Conservation (phyloP, 2,888 invertebrate genomes). For the Tipula lateralis region DNA sequence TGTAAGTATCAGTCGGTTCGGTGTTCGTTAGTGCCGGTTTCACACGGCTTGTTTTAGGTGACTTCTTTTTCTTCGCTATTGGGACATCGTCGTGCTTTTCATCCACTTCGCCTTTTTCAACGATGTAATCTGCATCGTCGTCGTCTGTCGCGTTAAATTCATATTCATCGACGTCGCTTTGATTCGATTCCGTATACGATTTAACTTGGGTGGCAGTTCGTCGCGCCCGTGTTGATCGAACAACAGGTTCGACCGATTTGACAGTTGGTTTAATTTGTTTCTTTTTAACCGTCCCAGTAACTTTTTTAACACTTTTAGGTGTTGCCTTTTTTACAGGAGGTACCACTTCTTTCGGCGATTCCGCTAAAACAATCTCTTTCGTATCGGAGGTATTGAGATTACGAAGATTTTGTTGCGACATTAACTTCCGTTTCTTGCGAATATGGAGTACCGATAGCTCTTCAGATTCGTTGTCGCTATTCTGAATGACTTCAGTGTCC, state of each 20-base stretch:
- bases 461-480: constrained; percentile 62
- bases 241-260: background rate
- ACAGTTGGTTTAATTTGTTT: too few species aligned
- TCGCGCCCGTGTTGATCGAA: background rate
- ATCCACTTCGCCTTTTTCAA: background rate
- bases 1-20: background rate
- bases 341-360: background rate
- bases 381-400: background rate
- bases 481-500: constrained; percentile 62
- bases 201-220: background rate
- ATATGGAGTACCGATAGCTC: constrained; percentile 50
- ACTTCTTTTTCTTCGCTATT: background rate
- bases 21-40: background rate
- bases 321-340: background rate
- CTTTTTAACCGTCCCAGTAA: background rate
- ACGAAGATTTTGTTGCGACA: constrained; percentile 30
- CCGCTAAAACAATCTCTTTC: background rate
- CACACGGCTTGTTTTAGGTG: background rate
- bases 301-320: background rate
- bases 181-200: constrained; percentile 34
- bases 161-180: constrained; percentile 34
- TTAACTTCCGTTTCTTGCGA: constrained; percentile 53
- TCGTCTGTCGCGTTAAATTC: constrained; percentile 27
- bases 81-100: background rate
- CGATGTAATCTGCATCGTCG: constrained; percentile 31